phyloP scores from a whole-genome alignment of 1,140 invertebrate species.

The Drosophila cardini region DNA sequence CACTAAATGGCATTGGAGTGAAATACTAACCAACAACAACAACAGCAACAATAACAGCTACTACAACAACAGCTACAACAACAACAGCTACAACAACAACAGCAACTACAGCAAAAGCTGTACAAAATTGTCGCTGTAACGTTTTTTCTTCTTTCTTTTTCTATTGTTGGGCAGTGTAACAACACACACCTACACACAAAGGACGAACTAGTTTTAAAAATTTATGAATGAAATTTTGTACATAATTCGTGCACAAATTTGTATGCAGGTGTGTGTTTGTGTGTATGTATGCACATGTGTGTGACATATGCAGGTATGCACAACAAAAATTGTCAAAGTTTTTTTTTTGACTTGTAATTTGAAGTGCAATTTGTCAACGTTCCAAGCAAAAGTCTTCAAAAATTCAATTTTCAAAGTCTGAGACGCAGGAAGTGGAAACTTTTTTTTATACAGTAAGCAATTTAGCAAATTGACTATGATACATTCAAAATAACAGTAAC shows the following conservation, averaged over 20 bases:
- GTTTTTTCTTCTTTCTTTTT: slow-evolving; percentile 26
- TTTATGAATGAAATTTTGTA: slow-evolving; percentile 72
- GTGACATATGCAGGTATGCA: slow-evolving; percentile 6
- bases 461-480: too few relatives aligned
- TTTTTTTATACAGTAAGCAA: slow-evolving; percentile 14
- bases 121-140: slow-evolving; percentile 38
- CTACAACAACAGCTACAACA: slow-evolving; percentile 33
- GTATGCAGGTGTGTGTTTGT: slow-evolving; percentile 23
- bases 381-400: slow-evolving; percentile 6
- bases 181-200: slow-evolving; percentile 17
- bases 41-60: slow-evolving; percentile 23
- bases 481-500: too few relatives aligned
- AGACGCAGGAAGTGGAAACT: neutral
- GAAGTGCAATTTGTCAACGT: slow-evolving; percentile 49
- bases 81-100: slow-evolving; percentile 26
- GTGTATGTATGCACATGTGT: slow-evolving; percentile 22
- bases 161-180: slow-evolving; percentile 68
- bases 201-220: slow-evolving; percentile 58
- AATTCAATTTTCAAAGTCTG: slow-evolving; percentile 32
- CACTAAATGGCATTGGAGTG: slow-evolving; percentile 48
- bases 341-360: slow-evolving; percentile 42
- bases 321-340: slow-evolving; percentile 36
- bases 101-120: neutral
- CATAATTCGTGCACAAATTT: slow-evolving; percentile 38
- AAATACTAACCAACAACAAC: slow-evolving; percentile 42